phyloP scores from a whole-genome alignment of 2,888 invertebrate genomes.

The Molanna angustata region DNA sequence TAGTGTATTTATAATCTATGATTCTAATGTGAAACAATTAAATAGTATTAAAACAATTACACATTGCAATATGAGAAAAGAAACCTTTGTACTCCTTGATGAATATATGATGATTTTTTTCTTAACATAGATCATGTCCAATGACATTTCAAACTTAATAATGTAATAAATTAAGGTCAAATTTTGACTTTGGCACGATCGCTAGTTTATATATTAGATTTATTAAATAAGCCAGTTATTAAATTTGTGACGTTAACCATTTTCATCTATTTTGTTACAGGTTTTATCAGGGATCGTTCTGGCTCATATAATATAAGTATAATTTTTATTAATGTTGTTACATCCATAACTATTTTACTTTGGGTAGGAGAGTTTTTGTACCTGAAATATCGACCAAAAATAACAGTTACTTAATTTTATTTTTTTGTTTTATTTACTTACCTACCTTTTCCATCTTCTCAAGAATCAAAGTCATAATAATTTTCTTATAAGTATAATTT shows the following conservation, averaged over 20 bases:
- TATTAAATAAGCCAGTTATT: background rate
- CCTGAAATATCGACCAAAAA: slow-evolving; percentile 20
- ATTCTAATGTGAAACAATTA: no score
- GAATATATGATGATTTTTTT: no score
- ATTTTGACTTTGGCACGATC: background rate
- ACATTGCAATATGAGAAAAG: no score
- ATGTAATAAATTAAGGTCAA: background rate
- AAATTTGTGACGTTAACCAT: background rate
- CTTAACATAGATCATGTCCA: no score
- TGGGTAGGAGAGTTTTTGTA: slow-evolving; percentile 58
- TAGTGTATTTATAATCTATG: no score
- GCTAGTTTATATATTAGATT: background rate
- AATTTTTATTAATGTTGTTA: slow-evolving; percentile 59
- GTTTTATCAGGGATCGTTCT: slow-evolving; percentile 58
- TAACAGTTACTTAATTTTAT: slow-evolving; percentile 3
- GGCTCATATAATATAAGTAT: slow-evolving; percentile 61
- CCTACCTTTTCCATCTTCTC: no score
- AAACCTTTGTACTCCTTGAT: no score
- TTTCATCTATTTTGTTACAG: slow-evolving; percentile 44
- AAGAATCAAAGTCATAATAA: no score
- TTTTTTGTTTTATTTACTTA: background rate
- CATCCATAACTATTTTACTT: slow-evolving; percentile 55
- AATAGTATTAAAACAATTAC: no score
- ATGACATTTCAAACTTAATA: no score
- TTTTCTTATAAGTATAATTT: no score